Percentiles rank a stretch among this genome's conserved stretches.
phyloP scores from a whole-genome alignment of 1,140 invertebrate species.

The Zaprionus nigranus region DNA sequence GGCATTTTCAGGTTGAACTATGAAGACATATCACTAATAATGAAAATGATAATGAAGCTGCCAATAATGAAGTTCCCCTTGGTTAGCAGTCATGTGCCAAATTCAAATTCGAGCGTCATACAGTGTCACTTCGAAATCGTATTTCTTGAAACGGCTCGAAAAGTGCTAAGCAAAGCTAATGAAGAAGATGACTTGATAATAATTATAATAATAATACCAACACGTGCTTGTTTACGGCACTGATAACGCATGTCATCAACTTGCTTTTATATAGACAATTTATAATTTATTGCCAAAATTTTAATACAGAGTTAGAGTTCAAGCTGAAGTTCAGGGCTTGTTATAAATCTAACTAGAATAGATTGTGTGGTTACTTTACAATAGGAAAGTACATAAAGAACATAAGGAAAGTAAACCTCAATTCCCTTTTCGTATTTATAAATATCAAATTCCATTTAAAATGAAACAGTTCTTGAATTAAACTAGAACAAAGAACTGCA shows the following conservation, averaged over 20 bases:
- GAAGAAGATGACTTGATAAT: conserved; percentile 23
- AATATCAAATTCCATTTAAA: not conserved
- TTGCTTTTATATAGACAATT: not conserved
- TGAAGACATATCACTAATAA: conserved; percentile 14
- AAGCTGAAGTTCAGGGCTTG: too few relatives aligned
- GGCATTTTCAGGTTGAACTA: conserved; percentile 23
- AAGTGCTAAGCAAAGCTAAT: conserved; percentile 49
- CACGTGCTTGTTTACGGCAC: conserved; percentile 5
- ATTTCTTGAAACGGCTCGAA: conserved; percentile 33
- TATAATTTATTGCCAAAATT: not conserved
- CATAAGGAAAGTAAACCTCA: too few relatives aligned
- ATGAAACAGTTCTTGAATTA: not conserved
- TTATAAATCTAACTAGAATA: too few relatives aligned
- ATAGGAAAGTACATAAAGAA: too few relatives aligned
- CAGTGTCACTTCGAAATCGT: conserved; percentile 13
- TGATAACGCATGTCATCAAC: not conserved
- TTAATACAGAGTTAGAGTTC: too few relatives aligned
- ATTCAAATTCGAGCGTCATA: conserved; percentile 33
- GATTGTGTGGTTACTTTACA: too few relatives aligned
- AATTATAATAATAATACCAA: not conserved
- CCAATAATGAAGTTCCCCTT: conserved; percentile 1
- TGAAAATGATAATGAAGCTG: conserved; percentile 9
- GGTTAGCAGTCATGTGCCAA: conserved; percentile 45
- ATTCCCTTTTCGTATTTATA: not conserved
- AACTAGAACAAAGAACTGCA: conserved; percentile 12